A percentile compares a stretch with the other conserved stretches of the same genome.
These are phyloP conservation scores for Morpho helenor DNA, from an alignment of 2,888 invertebrate genomes.

Conservation along the genomic window DNA sequence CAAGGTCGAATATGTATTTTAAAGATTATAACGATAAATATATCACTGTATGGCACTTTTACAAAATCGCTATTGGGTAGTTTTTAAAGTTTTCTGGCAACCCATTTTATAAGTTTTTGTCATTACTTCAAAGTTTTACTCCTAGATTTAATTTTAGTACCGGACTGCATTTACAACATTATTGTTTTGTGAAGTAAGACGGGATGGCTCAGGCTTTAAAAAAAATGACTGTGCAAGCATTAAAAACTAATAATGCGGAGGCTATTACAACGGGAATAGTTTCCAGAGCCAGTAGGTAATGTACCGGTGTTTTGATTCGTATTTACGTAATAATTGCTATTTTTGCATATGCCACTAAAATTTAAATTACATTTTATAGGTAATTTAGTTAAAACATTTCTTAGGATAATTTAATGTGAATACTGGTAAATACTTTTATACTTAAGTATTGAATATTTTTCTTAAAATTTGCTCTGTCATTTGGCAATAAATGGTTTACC, in stretches of 20 bases:
- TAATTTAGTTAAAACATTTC: too few species aligned
- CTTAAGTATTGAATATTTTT: too few species aligned
- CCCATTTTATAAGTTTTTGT: background rate
- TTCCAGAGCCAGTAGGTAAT: constrained; percentile 56
- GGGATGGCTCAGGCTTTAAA: constrained; percentile 59
- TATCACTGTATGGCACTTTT: too few species aligned
- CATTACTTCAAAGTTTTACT: background rate
- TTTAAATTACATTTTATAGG: background rate
- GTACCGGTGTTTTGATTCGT: constrained; percentile 48
- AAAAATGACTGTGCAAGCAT: constrained; percentile 52
- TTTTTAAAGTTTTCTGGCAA: background rate
- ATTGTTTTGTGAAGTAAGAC: constrained; percentile 1
- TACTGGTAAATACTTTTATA: too few species aligned
- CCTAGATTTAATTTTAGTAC: background rate
- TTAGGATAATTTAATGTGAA: too few species aligned
- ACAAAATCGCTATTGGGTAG: background rate
- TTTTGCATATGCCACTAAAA: background rate
- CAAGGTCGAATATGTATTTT: too few species aligned
- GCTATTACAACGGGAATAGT: constrained; percentile 37
- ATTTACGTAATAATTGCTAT: constrained; percentile 48
- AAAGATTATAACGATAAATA: too few species aligned
- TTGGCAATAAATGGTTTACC: too few species aligned
- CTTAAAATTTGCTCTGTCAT: too few species aligned
- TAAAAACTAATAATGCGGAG: constrained; percentile 58
- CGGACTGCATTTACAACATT: constrained; percentile 8